Evolutionary conservation across 2,113 vertebrate genomes (phyloP).

Genomic region (Plestiodon gilberti): DNA sequence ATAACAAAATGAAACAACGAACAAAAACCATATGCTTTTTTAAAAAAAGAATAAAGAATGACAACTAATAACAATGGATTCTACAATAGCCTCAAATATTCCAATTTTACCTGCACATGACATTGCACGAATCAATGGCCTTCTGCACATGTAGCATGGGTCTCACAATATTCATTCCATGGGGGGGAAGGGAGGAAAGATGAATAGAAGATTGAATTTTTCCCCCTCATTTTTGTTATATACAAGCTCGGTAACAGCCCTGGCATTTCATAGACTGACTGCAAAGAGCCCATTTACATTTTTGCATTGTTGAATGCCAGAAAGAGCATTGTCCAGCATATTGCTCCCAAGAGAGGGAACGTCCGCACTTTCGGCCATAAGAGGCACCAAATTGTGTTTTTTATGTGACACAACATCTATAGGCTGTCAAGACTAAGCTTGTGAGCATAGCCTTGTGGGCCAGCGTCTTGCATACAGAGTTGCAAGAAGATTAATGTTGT

Average conservation of each 20-base stretch:
- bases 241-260: slow-evolving; percentile 43
- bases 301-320: slow-evolving; percentile 44
- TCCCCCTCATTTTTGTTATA: slow-evolving; percentile 44
- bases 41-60: background rate
- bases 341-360: slow-evolving; percentile 46
- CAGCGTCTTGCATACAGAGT: background rate
- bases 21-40: background rate
- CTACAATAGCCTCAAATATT: background rate
- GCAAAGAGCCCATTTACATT: slow-evolving; percentile 51
- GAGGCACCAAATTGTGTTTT: slow-evolving; percentile 15
- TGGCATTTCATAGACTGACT: slow-evolving; percentile 33
- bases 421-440: slow-evolving; percentile 39
- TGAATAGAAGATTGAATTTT: slow-evolving; percentile 12
- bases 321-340: background rate
- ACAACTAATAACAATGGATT: background rate
- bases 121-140: background rate
- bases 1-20: no score
- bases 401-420: background rate
- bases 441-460: slow-evolving; percentile 21
- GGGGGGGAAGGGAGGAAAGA: background rate
- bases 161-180: slow-evolving; percentile 2
- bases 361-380: background rate
- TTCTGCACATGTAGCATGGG: slow-evolving; percentile 28
- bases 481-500: background rate
- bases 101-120: background rate